Percentiles rank a stretch among this genome's conserved stretches.
phyloP scores from a whole-genome alignment of 1,140 invertebrate species.

The Delia radicum region DNA sequence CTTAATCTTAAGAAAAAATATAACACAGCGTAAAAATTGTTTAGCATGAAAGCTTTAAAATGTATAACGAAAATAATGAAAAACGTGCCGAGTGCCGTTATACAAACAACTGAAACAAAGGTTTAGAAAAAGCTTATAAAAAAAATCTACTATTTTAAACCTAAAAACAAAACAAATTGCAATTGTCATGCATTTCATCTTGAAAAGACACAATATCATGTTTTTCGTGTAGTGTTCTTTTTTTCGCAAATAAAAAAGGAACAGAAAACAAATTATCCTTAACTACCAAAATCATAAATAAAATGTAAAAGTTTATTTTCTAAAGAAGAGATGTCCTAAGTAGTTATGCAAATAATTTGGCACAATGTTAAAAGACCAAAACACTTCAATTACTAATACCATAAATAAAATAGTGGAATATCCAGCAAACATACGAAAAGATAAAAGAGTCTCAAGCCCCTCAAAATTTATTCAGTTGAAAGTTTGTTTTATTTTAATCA shows the following conservation, averaged over 20 bases:
- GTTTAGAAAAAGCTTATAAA: not conserved
- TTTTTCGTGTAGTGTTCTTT: not conserved
- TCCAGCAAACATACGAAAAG: no score
- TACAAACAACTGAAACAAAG: not conserved
- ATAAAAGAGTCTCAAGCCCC: no score
- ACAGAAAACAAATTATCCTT: not conserved
- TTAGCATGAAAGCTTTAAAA: not conserved
- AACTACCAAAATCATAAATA: not conserved
- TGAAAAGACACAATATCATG: not conserved
- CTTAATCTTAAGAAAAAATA: slow-evolving; percentile 17
- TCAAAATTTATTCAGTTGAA: no score
- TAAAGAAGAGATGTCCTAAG: not conserved
- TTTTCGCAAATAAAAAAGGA: not conserved
- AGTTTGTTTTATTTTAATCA: no score
- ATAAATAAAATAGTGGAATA: no score
- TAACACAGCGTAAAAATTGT: not conserved
- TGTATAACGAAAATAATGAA: not conserved
- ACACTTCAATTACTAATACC: no score
- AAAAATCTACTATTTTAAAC: not conserved
- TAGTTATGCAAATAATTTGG: no score
- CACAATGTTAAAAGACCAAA: no score
- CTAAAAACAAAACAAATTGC: slow-evolving; percentile 26
- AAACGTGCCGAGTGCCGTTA: not conserved
- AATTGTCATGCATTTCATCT: slow-evolving; percentile 29
- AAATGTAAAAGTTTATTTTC: not conserved